phyloP scores from a whole-genome alignment of 2,797 vertebrate species.

The Tadarida brasiliensis region DNA sequence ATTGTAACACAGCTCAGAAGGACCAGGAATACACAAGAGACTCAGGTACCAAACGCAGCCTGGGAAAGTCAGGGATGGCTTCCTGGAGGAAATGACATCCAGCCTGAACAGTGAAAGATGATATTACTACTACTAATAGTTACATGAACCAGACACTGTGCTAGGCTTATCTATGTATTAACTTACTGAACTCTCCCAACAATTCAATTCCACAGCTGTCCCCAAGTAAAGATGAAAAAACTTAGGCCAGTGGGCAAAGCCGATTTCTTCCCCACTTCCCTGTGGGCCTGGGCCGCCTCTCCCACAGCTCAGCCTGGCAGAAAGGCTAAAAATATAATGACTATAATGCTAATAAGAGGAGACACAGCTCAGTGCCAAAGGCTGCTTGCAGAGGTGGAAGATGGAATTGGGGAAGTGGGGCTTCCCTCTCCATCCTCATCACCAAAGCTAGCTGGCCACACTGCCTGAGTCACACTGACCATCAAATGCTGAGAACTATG shows the following conservation, averaged over 20 bases:
- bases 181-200: slow-evolving; percentile 8
- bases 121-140: not conserved
- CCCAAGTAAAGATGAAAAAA: not conserved
- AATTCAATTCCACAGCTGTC: not conserved
- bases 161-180: not conserved
- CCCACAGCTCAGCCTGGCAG: not conserved
- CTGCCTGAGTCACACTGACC: not conserved
- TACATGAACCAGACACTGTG: not conserved
- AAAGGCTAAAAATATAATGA: not conserved
- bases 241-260: not conserved
- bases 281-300: not conserved
- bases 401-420: not conserved
- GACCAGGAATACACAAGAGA: not conserved
- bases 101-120: not conserved
- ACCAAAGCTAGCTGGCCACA: not conserved
- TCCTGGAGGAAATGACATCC: not conserved
- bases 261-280: not conserved
- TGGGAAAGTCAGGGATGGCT: slow-evolving; percentile 1
- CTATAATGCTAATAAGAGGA: not conserved
- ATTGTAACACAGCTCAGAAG: not conserved
- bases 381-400: not conserved
- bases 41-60: not conserved
- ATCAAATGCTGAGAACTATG: not conserved
- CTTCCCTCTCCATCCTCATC: not conserved
- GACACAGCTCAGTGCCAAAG: not conserved